A percentile compares a stretch with the other conserved stretches of the same genome.
phyloP scores from a whole-genome alignment of 1,140 invertebrate genomes.

The Pemphigus obesinymphae region DNA sequence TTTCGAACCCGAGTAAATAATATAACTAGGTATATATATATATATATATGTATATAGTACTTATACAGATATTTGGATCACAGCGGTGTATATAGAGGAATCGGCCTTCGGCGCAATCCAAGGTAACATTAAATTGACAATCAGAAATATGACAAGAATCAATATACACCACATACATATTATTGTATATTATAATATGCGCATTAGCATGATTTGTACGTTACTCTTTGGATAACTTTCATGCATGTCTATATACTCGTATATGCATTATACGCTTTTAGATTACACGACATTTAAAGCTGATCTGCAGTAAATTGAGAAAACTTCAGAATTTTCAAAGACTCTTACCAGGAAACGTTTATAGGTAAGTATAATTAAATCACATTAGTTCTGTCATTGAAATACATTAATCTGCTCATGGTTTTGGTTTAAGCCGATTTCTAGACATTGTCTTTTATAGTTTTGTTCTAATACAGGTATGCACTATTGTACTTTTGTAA shows the following conservation, averaged over 20 bases:
- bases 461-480: not conserved
- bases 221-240: no score
- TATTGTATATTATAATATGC: not conserved
- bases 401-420: not conserved
- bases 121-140: not conserved
- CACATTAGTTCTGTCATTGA: conserved; percentile 12
- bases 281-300: not conserved
- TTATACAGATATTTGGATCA: conserved; percentile 4
- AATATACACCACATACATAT: no score
- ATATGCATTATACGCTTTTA: not conserved
- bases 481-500: not conserved
- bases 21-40: not conserved
- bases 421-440: not conserved
- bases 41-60: no score
- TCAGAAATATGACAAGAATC: not conserved
- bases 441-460: not conserved
- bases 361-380: not conserved
- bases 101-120: not conserved
- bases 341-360: not conserved
- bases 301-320: not conserved
- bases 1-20: not conserved
- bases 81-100: not conserved
- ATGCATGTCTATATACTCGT: no score
- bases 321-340: not conserved
- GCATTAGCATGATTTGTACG: not conserved